phyloP scores from a whole-genome alignment of 2,797 vertebrate species.

The Alfaro cultratus region DNA sequence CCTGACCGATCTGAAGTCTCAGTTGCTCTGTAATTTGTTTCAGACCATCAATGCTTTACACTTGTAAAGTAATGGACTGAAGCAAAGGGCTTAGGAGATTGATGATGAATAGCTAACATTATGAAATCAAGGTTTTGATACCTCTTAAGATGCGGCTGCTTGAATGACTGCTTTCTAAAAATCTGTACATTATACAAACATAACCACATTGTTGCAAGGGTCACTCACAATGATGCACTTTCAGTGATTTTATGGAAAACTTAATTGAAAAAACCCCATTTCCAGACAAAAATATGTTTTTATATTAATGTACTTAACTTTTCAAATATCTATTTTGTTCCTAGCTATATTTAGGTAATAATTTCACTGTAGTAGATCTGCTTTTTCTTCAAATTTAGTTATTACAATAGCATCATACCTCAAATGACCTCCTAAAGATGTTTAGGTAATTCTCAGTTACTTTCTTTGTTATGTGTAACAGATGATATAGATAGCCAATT shows the following conservation, averaged over 20 bases:
- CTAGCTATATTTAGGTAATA: not conserved
- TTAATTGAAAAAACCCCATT: not conserved
- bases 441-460: conserved; percentile 19
- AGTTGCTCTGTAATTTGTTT: conserved; percentile 33
- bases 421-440: not conserved
- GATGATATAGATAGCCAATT: conserved; percentile 8
- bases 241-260: not conserved
- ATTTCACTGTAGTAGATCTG: not conserved
- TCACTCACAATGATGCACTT: not conserved
- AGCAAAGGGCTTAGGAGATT: conserved; percentile 41
- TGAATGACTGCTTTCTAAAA: not conserved
- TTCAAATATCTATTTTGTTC: not conserved
- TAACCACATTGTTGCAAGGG: not conserved
- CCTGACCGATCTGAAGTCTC: conserved; percentile 32
- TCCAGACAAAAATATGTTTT: not conserved
- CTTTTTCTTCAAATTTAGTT: not conserved
- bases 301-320: not conserved
- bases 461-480: conserved; percentile 17
- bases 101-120: conserved; percentile 53
- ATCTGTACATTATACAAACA: not conserved
- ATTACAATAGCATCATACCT: not conserved
- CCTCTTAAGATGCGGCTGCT: conserved; percentile 17
- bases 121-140: conserved; percentile 37
- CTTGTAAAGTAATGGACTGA: conserved; percentile 24
- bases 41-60: conserved; percentile 24